Conservation (phyloP, 2,888 invertebrate species). For the Steinernema hermaphroditum region DNA sequence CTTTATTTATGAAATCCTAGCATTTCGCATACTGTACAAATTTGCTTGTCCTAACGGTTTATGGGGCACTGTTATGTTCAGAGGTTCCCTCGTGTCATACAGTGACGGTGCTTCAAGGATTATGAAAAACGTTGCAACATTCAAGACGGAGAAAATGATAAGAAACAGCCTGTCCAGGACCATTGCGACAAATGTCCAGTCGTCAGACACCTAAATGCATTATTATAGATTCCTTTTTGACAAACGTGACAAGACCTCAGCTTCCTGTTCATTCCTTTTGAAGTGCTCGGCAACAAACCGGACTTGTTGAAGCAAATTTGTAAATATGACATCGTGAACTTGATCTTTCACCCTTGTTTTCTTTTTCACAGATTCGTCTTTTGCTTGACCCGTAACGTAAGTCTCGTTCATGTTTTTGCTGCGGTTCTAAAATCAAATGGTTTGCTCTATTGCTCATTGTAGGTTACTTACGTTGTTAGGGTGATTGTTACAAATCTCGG, state of each 20-base stretch:
- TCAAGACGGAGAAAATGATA: conserved; percentile 64
- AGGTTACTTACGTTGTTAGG: not conserved
- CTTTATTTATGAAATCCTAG: conserved; percentile 14
- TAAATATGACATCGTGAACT: conserved; percentile 60
- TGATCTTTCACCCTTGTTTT: conserved; percentile 40
- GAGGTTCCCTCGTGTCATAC: conserved; percentile 58
- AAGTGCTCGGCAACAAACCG: conserved; percentile 66
- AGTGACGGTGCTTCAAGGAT: conserved; percentile 64
- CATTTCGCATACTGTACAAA: conserved; percentile 42
- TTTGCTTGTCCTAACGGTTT: conserved; percentile 63
- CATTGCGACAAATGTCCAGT: conserved; percentile 66
- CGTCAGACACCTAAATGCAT: conserved; percentile 60
- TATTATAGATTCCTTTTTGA: not conserved
- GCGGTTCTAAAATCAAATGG: not conserved
- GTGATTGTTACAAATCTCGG: conserved; percentile 7
- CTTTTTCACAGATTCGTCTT: not conserved
- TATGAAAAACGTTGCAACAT: conserved; percentile 62
- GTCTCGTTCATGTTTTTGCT: not conserved
- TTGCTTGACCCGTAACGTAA: not conserved
- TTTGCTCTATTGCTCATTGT: not conserved
- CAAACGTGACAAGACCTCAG: conserved; percentile 49
- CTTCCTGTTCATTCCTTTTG: conserved; percentile 60
- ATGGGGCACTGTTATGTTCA: conserved; percentile 62
- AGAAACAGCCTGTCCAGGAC: conserved; percentile 64
- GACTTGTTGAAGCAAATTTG: conserved; percentile 62